Percentiles rank a stretch among this genome's conserved stretches.
Evolutionary conservation across 2,797 vertebrate genomes (phyloP).

Genomic region (Halcyon leucocephala): DNA sequence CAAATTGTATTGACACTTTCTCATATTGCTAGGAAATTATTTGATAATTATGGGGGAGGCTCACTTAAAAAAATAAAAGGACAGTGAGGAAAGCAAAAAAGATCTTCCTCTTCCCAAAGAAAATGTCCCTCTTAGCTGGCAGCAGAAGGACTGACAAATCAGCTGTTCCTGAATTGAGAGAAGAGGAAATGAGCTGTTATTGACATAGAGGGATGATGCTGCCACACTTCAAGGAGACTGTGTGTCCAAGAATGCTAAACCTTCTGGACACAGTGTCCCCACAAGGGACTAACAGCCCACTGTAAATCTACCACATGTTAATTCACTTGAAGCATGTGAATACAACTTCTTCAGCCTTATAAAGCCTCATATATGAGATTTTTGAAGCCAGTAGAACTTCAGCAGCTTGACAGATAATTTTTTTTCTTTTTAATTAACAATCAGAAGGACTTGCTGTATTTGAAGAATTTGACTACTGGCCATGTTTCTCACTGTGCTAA

Average conservation of each 20-base stretch:
- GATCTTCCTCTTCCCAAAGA: neutral
- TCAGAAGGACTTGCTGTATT: neutral
- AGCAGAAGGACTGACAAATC: slow-evolving; percentile 6
- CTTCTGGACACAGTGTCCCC: neutral
- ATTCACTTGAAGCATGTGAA: neutral
- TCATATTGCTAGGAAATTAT: neutral
- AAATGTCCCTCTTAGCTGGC: neutral
- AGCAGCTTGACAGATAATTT: neutral
- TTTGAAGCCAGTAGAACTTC: neutral
- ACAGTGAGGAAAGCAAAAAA: no score
- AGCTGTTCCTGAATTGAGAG: neutral
- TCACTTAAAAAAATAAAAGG: neutral
- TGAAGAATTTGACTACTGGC: neutral
- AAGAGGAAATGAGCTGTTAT: slow-evolving; percentile 50
- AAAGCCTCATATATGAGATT: neutral
- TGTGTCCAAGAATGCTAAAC: neutral
- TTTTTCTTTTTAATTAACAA: neutral
- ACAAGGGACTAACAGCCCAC: neutral
- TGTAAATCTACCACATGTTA: neutral
- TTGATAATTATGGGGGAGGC: neutral
- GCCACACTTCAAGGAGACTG: neutral
- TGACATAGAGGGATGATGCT: neutral
- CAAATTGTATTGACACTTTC: neutral
- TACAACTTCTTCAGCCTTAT: neutral
- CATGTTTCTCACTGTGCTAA: neutral